Percentiles rank a stretch among this genome's conserved stretches.
These are phyloP conservation scores for Agrochola lota DNA, from an alignment of 2,888 invertebrate species.

Conservation along the genomic window DNA sequence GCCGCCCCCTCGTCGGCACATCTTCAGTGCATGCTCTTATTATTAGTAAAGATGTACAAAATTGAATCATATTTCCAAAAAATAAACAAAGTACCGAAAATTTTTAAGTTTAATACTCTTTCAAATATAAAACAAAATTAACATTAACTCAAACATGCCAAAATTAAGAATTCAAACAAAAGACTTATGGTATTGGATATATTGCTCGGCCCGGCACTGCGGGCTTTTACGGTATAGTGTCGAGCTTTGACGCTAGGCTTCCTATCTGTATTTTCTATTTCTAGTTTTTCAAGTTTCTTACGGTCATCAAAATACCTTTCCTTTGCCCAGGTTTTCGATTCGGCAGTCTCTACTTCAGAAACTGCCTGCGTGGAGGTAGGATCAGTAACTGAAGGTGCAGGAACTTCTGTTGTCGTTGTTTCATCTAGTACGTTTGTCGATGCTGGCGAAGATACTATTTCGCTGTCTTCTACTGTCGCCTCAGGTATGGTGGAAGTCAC, in stretches of 20 bases:
- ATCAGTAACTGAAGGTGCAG: constrained; percentile 19
- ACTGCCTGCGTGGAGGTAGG: constrained; percentile 1
- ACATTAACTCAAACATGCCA: constrained; percentile 70
- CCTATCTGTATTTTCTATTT: constrained; percentile 59
- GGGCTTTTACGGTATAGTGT: constrained; percentile 45
- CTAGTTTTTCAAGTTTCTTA: constrained; percentile 59
- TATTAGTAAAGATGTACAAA: constrained; percentile 26
- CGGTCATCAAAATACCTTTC: constrained; percentile 59
- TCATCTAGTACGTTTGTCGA: constrained; percentile 36
- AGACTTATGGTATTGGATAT: constrained; percentile 61
- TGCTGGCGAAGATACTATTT: neutral
- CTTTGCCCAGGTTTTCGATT: constrained; percentile 68
- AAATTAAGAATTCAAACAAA: constrained; percentile 69
- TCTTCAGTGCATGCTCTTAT: constrained; percentile 53
- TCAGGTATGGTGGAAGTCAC: constrained; percentile 13
- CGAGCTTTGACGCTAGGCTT: constrained; percentile 71
- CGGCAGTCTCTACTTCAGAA: constrained; percentile 15
- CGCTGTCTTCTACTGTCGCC: constrained; percentile 35
- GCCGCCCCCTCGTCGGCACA: constrained; percentile 47
- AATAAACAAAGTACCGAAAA: constrained; percentile 29
- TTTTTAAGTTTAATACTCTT: constrained; percentile 62
- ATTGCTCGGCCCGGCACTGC: constrained; percentile 61
- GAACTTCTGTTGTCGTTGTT: constrained; percentile 25
- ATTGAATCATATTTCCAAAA: constrained; percentile 11
- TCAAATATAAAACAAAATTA: constrained; percentile 58